A percentile compares a stretch with the other conserved stretches of the same genome.
Evolutionary conservation across 2,888 invertebrate genomes (phyloP).

Genomic region (Tanaodytes sp.): DNA sequence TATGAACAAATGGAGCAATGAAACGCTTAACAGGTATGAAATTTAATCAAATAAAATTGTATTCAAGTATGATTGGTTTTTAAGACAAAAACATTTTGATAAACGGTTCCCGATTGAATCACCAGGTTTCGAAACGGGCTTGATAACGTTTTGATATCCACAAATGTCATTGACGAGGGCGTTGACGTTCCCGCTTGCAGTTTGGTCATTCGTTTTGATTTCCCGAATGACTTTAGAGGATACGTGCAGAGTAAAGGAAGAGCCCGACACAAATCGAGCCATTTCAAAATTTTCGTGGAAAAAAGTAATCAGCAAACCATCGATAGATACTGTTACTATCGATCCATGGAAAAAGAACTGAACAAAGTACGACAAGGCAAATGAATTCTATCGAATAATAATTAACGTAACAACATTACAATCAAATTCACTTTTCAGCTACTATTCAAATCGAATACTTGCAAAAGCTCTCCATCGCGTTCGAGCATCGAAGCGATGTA

Average conservation of each 20-base stretch:
- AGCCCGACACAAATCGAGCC: conserved; percentile 80
- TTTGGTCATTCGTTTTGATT: conserved; percentile 84
- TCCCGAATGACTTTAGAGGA: conserved; percentile 81
- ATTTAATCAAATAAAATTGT: background rate
- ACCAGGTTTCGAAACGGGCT: conserved; percentile 76
- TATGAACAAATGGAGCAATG: conserved; percentile 18
- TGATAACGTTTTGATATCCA: conserved; percentile 80
- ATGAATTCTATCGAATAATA: too few species aligned
- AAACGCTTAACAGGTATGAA: conserved; percentile 14
- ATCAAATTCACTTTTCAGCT: too few species aligned
- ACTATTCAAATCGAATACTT: too few species aligned
- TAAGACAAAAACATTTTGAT: background rate
- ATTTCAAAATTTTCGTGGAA: conserved; percentile 71
- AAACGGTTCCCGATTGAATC: background rate
- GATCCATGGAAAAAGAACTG: conserved; percentile 1
- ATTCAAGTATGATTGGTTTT: background rate
- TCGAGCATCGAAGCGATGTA: conserved; percentile 7
- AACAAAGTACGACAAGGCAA: conserved; percentile 9
- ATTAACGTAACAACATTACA: background rate
- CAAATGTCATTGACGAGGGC: conserved; percentile 92
- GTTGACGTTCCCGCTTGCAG: conserved; percentile 89
- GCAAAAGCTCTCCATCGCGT: too few species aligned
- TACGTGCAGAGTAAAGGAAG: conserved; percentile 94
- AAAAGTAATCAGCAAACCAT: background rate
- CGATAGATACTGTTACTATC: conserved; percentile 2